Conservation (phyloP, 1,140 invertebrate species). For the Glossosoma conforme region DNA sequence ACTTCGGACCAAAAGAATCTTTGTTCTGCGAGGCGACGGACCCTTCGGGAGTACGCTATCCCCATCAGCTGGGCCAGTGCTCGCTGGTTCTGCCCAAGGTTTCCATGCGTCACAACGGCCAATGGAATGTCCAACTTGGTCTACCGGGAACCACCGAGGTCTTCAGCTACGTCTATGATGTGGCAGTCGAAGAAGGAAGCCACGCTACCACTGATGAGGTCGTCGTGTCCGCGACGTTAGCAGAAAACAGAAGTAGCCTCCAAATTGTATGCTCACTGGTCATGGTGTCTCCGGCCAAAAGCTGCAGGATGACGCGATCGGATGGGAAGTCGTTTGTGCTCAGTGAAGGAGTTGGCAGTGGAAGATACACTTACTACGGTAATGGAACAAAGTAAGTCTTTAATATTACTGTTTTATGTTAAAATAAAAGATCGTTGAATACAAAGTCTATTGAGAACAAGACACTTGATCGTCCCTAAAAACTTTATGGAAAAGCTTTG, state of each 20-base stretch:
- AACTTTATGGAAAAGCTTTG: too few species aligned
- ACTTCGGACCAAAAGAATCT: slow-evolving; percentile 20
- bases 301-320: slow-evolving; percentile 15
- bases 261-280: slow-evolving; percentile 15
- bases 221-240: neutral
- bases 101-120: slow-evolving; percentile 2
- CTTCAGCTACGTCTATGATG: slow-evolving; percentile 10
- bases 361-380: slow-evolving; percentile 12
- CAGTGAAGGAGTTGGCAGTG: slow-evolving; percentile 13
- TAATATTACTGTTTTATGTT: neutral
- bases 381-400: slow-evolving; percentile 6
- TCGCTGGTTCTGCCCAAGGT: slow-evolving; percentile 3
- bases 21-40: slow-evolving; percentile 15
- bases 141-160: slow-evolving; percentile 10
- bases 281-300: slow-evolving; percentile 7
- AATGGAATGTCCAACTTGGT: slow-evolving; percentile 18
- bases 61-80: slow-evolving; percentile 10
- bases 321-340: slow-evolving; percentile 19
- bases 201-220: neutral
- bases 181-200: slow-evolving; percentile 7
- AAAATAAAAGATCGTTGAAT: neutral
- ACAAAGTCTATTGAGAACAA: too few species aligned
- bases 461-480: too few species aligned
- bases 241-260: neutral
- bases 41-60: neutral